Base-by-base conservation (phyloP, 2,797 vertebrate genomes). In the Sebastes wilsoni region DNA sequence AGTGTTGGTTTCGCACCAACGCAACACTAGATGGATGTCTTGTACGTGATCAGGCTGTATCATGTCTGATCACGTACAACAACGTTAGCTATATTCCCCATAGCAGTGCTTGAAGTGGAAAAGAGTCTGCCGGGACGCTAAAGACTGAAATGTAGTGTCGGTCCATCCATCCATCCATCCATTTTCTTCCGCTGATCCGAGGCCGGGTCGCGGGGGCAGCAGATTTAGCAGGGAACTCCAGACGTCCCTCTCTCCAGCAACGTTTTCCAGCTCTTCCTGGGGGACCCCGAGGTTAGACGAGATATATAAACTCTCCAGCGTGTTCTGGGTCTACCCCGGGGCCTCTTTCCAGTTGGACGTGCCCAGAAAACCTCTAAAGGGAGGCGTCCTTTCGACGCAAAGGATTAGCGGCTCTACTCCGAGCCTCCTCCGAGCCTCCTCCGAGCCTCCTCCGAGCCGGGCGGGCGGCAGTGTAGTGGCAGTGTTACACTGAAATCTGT, bases 151-250 rank as follows among this genome's bases (percentile, higher is more conserved):
- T 42, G 38, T 1, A 16, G 38, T 42, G 38, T 0, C 52, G 20
- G 20, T 54, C 52, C 20, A 54, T 16, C 42, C 42, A 46, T 42
- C 36, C 36, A 13, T 42, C 14, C 42, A 46, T 46, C 42, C 42
- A 46, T 54, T 22, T n/a, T 54, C 52, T n/a, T 10, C 52, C 0
- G 8, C 20, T 54, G 0, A 22, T 22, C 52, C n/a, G 20, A 0
- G 20, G 20, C 9, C 52, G n/a, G 52, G n/a, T 54, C 4, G 4
- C 9, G 8, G 8, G 9, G 52, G 52, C 9, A 54, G 52, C 2
- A 54, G 52, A 0, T n/a, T 22, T 22, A 22, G 52, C n/a, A 54
- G 52, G n/a, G 52, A n/a, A n/a, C 52, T n/a, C n/a, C 52, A 54
- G n/a, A 54, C n/a, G 8, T 54, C 20, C 52, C 52, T 22, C n/a